Conservation (phyloP, 2,113 vertebrate species). For the Riparia riparia region DNA sequence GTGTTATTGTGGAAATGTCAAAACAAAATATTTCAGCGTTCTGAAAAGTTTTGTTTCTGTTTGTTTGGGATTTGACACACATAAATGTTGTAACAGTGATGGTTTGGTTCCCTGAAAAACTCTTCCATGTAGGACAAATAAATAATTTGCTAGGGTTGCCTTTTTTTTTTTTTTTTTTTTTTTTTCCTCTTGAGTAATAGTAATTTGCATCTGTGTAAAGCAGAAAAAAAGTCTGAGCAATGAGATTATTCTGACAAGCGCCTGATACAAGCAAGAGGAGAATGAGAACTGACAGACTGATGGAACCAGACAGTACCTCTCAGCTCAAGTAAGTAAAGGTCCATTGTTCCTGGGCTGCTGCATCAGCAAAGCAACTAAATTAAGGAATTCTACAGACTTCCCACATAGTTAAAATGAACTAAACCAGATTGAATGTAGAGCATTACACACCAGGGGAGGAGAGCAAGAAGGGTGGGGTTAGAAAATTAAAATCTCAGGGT, state of each 20-base stretch:
- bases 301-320: neutral
- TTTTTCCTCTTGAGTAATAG: neutral
- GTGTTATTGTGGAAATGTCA: neutral
- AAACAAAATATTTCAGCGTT: neutral
- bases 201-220: neutral
- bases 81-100: neutral
- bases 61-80: neutral
- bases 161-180: too few relatives aligned
- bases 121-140: neutral
- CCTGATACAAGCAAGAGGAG: neutral
- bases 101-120: neutral
- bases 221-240: neutral
- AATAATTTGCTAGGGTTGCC: neutral
- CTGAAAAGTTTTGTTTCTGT: neutral
- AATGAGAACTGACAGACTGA: neutral
- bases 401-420: neutral
- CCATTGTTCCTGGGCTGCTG: slow-evolving; percentile 15
- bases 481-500: neutral
- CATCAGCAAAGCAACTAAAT: slow-evolving; percentile 46
- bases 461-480: neutral
- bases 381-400: slow-evolving; percentile 8
- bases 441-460: neutral
- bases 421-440: slow-evolving; percentile 31
- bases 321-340: neutral
- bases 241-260: neutral